Evolutionary conservation across 2,888 invertebrate species (phyloP), one percentile per base, ranked within the genome.

Genomic region (Drosophila pegasa): DNA sequence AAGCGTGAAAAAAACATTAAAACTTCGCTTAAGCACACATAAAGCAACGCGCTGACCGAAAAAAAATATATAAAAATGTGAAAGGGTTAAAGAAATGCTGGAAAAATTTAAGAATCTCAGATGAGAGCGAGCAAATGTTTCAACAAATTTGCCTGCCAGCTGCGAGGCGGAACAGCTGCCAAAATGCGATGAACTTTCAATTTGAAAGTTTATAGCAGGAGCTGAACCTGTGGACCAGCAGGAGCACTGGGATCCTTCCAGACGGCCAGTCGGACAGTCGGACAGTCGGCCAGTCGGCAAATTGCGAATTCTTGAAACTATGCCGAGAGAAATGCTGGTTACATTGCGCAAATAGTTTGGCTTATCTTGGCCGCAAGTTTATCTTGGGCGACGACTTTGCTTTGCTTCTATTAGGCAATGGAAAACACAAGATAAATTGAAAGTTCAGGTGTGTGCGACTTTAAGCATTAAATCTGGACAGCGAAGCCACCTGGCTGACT

Each of bases 351-450:
- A 78, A 87, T 73, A 75, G 71, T 84, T 45, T 78, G 75, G 68
- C 78, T 87, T 82, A 72, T 74, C 70, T 55, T 25, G 50, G 61
- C 57, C 59, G 48, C 62, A 72, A 68, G 85, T 84, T 84, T 84
- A 70, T 63, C 66, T 71, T 71, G 63, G 67, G 40, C 65, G 38
- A 54, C 56, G 57, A 59, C 56, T 60, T 58, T 76, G 73, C 84
- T 77, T 70, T 79, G 29, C 85, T 71, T 78, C 73, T 80, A 80
- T 74, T 77, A 77, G 81, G 70, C 78, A 62, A 69, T 59, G 70
- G 63, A 80, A 86, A 83, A 69, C 78, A 86, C 71, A 68, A 77
- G 70, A 77, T 86, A 80, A 84, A 84, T 82, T 84, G 87, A 75
- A 84, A 80, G 60, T 73, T 74, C 81, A 86, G 87, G 84, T 87